Percentiles rank a stretch among this genome's conserved stretches.
phyloP scores from a whole-genome alignment of 1,140 invertebrate species.

The Fragariocoptes setiger region DNA sequence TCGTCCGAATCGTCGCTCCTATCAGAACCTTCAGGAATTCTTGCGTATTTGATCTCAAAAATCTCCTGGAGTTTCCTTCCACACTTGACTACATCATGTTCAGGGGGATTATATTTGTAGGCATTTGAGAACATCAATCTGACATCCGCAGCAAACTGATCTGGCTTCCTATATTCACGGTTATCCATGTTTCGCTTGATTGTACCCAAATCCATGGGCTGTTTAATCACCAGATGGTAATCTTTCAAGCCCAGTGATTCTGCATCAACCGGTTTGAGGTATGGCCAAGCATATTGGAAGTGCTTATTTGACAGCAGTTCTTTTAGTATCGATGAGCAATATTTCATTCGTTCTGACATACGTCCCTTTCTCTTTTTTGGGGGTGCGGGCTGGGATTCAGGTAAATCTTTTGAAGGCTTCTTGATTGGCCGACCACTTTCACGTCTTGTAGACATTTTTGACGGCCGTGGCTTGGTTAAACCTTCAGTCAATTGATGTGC shows the following conservation, averaged over 20 bases:
- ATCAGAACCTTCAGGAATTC: constrained; percentile 40
- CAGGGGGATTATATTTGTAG: constrained; percentile 88
- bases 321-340: constrained; percentile 20
- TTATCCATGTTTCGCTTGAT: constrained; percentile 88
- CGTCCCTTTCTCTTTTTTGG: constrained; percentile 19
- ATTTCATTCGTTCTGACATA: constrained; percentile 20
- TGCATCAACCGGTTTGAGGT: constrained; percentile 93
- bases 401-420: constrained; percentile 35
- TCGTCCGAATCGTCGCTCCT: constrained; percentile 3
- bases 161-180: constrained; percentile 55
- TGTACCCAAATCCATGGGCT: constrained; percentile 96
- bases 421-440: constrained; percentile 87
- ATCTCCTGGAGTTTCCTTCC: constrained; percentile 76
- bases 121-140: constrained; percentile 95
- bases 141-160: constrained; percentile 77
- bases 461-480: constrained; percentile 28
- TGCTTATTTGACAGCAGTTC: constrained; percentile 22
- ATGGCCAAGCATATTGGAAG: constrained; percentile 76
- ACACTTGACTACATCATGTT: constrained; percentile 90
- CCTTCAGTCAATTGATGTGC: constrained; percentile 1
- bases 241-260: constrained; percentile 72
- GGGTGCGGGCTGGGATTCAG: constrained; percentile 17
- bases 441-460: constrained; percentile 55
- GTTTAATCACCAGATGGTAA: constrained; percentile 96
- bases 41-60: constrained; percentile 79